A percentile compares a stretch with the other conserved stretches of the same genome.
phyloP scores from a whole-genome alignment of 92 coral and sea anemone species.

The Heteractis magnifica region DNA sequence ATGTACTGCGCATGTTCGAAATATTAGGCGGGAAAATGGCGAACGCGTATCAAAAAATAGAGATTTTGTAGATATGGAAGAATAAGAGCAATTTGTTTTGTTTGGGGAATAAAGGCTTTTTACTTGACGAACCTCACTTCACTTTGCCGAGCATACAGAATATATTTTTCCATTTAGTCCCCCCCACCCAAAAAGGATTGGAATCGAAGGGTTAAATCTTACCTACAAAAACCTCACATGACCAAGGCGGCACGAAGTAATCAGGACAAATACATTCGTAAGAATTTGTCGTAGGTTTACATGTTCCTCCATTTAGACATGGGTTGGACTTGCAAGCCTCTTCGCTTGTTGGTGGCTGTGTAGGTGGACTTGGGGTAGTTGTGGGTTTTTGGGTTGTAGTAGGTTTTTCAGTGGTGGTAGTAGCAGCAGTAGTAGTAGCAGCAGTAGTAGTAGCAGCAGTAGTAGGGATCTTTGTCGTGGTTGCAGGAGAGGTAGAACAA shows the following conservation, averaged over 20 bases:
- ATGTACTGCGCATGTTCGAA: too few species aligned
- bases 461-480: slow-evolving; percentile 10
- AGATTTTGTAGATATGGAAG: too few species aligned
- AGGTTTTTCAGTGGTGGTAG: background rate
- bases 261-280: slow-evolving; percentile 27
- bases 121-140: too few species aligned
- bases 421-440: background rate
- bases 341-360: background rate
- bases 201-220: background rate
- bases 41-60: background rate
- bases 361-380: background rate
- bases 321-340: slow-evolving; percentile 20
- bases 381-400: background rate
- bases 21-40: background rate
- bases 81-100: too few species aligned
- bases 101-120: too few species aligned
- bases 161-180: too few species aligned
- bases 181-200: too few species aligned
- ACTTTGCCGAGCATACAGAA: too few species aligned
- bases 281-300: background rate
- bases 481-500: slow-evolving; percentile 2
- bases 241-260: background rate
- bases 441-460: background rate
- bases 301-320: slow-evolving; percentile 29
- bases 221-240: slow-evolving; percentile 8